Percentiles rank a stretch among this genome's conserved stretches.
Conservation (phyloP, 2,888 invertebrate species). For the Aethes cnicana region DNA sequence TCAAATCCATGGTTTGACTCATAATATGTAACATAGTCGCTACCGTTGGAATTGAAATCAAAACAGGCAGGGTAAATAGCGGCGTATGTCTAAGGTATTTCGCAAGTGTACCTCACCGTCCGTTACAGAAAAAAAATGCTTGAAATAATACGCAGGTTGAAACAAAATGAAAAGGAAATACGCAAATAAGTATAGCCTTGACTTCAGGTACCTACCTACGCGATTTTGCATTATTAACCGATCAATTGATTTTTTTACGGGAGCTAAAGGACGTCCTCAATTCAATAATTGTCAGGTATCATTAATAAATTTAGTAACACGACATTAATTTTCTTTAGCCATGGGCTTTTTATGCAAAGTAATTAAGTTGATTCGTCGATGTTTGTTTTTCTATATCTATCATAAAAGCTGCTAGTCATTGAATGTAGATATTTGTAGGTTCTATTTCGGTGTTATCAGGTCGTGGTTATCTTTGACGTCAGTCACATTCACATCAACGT, state of each 20-base stretch:
- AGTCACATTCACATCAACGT: constrained; percentile 5
- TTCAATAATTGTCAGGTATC: constrained; percentile 37
- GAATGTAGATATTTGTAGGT: background rate
- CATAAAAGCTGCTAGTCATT: constrained; percentile 4
- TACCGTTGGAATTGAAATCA: too few species aligned
- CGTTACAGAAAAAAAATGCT: too few species aligned
- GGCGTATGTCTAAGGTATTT: too few species aligned
- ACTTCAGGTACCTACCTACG: too few species aligned
- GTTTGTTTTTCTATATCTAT: constrained; percentile 26
- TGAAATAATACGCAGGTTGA: too few species aligned
- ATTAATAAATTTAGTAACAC: constrained; percentile 39
- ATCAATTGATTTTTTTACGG: constrained; percentile 21
- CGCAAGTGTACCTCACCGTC: too few species aligned
- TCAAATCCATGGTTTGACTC: background rate
- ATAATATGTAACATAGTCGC: too few species aligned
- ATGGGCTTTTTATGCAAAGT: constrained; percentile 34
- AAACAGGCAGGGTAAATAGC: too few species aligned
- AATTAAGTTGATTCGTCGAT: constrained; percentile 12
- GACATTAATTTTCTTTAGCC: constrained; percentile 47
- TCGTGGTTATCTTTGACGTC: constrained; percentile 11
- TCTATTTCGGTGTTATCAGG: constrained; percentile 6
- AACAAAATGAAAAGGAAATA: too few species aligned
- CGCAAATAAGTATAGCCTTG: too few species aligned
- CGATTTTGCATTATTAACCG: constrained; percentile 12
- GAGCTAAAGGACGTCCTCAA: constrained; percentile 18